Base-by-base conservation (phyloP, 2,113 vertebrate genomes). In the Sinocyclocheilus anshuiensis region DNA sequence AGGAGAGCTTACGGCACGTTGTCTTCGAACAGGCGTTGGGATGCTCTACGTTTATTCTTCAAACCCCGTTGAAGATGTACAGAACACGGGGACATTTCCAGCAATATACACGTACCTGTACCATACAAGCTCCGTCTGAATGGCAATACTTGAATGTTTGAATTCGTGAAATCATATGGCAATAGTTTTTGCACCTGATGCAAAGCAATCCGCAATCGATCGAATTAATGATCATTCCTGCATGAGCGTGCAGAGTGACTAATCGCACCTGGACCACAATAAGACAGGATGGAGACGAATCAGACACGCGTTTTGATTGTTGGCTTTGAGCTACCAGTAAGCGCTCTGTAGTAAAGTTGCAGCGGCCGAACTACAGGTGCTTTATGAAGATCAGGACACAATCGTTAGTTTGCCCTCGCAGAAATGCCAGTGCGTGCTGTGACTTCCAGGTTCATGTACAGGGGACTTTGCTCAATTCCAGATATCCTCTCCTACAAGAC, bases 401-500 rank as follows among this genome's bases (percentile, higher is more conserved):
- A 92, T 86, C 90, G 89, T 92, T 91, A 93, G 87, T 91, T 90
- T 91, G 86, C 92, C 92, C 90, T 95, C 93, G 95, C 95, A 96
- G 96, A 96, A 92, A 99, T 99, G 97, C 97, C 97, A 92, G 97
- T 98, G 94, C 97, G 97, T 91, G 97, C 97, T 88, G 97, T 99
- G 91, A 97, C 97, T 93, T 97, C 97, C 94, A 97, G 97, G 93
- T 97, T 99, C 95, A 99, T 99, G 97, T 99, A 99, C 96, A 96
- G 97, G 95, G 97, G 97, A 91, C 97, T 98, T 92, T 98, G 97
- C 94, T 98, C 97, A 91, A 95, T 98, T 92, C 97, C 97, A 93
- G 97, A 96, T 92, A 95, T 98, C 94, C 96, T 98, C 91, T 82
- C 95, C 82, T 96, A 94, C 95, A 95, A 94, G 95, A 91, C 93